A percentile compares a stretch with the other conserved stretches of the same genome.
These are phyloP conservation scores for Chinchilla lanigera DNA, from an alignment of 2,113 vertebrate genomes.

Conservation along the genomic window DNA sequence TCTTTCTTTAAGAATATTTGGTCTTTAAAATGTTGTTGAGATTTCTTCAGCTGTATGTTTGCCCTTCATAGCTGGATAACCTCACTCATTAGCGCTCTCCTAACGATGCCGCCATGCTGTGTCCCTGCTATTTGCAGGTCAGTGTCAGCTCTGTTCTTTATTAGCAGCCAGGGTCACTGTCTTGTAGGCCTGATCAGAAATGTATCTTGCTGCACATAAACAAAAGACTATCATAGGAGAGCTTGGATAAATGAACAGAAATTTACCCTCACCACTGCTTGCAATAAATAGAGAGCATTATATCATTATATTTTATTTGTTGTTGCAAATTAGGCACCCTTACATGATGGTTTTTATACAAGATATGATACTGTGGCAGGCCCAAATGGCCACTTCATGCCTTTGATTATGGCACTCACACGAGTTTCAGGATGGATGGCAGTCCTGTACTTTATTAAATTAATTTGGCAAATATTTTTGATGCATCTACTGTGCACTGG, in stretches of 20 bases:
- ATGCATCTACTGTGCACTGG: not conserved
- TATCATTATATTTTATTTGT: not conserved
- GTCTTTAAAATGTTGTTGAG: not conserved
- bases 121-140: not conserved
- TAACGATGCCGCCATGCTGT: not conserved
- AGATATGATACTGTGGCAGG: not conserved
- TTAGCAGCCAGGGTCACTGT: not conserved
- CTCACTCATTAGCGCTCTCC: slow-evolving; percentile 36
- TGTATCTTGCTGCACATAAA: not conserved
- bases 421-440: not conserved
- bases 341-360: not conserved
- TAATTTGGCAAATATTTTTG: slow-evolving; percentile 47
- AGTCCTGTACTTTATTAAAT: not conserved
- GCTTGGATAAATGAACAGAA: not conserved
- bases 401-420: not conserved
- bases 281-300: not conserved
- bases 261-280: not conserved
- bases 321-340: not conserved
- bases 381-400: not conserved
- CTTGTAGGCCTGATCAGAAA: not conserved
- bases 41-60: not conserved
- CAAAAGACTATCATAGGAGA: not conserved
- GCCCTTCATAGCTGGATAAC: slow-evolving; percentile 4
- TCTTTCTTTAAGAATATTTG: not conserved
- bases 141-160: not conserved